Evolutionary conservation across 2,888 invertebrate species (phyloP).

Genomic region (Ectobius pallidus): DNA sequence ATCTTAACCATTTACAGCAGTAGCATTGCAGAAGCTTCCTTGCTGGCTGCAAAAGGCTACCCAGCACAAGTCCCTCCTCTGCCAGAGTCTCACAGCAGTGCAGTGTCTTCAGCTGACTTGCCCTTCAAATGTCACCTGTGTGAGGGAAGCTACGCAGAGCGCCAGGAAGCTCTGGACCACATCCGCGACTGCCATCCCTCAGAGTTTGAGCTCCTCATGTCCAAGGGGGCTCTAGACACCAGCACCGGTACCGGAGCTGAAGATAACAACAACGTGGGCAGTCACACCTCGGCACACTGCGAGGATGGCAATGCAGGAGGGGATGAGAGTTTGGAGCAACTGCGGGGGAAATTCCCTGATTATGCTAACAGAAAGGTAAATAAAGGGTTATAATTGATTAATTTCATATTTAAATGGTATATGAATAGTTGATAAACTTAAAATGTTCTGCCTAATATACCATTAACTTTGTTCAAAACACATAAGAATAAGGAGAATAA

Average conservation of each 20-base stretch:
- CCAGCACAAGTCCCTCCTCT: neutral
- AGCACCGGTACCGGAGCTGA: conserved; percentile 56
- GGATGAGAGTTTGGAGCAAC: conserved; percentile 70
- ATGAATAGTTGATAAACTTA: too few species aligned
- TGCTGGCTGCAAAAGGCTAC: neutral
- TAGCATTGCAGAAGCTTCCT: neutral
- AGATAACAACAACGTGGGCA: conserved; percentile 38
- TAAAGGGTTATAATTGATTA: neutral
- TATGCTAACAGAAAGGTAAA: conserved; percentile 83
- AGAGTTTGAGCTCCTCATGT: conserved; percentile 82
- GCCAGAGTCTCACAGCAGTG: neutral
- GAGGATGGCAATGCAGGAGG: conserved; percentile 53
- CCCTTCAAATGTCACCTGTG: conserved; percentile 94
- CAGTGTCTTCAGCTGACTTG: conserved; percentile 58
- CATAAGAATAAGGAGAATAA: too few species aligned
- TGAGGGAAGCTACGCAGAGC: conserved; percentile 81
- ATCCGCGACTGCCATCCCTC: conserved; percentile 74
- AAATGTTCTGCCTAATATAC: too few species aligned
- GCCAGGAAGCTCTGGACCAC: conserved; percentile 82
- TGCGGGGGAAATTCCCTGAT: conserved; percentile 81
- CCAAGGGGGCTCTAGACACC: conserved; percentile 76
- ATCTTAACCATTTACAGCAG: neutral
- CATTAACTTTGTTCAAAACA: too few species aligned
- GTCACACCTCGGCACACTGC: neutral
- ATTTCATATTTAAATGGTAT: too few species aligned